Evolutionary conservation across 2,113 vertebrate genomes (phyloP), one percentile per base, ranked within the genome.

Genomic region (Menura novaehollandiae): DNA sequence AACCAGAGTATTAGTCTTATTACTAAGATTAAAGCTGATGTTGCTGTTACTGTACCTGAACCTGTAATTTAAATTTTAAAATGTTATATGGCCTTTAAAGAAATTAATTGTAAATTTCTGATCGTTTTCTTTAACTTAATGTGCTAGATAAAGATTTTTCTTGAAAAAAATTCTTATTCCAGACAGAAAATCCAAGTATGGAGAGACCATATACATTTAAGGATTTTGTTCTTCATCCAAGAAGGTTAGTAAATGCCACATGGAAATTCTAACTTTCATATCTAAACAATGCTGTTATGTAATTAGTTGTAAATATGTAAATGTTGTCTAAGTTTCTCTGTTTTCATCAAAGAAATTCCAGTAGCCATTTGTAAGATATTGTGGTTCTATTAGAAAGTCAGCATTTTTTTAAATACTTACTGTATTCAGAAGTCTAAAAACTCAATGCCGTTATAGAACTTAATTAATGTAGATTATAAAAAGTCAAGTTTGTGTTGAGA

Each of bases 131-230:
- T 68, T 81, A 63, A 87, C 84, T 89, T 58, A 35, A 88, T 74
- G 24, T 52, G 33, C 85, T 91, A 76, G 55, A 86, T 94, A 53
- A 32, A 68, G 32, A 66, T 80, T 58, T 91, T 67, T 96, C 15
- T 95, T 98, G 55, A 91, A 89, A 92, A 93, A 78, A 51, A 16
- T 43, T 97, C 91, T 98, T 97, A 90, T 98, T 98, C 88, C 98
- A 99, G 99, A 99, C 99, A 97, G 99, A 99, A 98, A 99, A 99
- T 97, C 99, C 99, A 93, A 98, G 98, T 92, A 97, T 98, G 95
- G 99, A 99, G 97, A 99, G 99, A 97, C 99, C 99, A 72, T 99
- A 99, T 96, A 99, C 99, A 22, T 99, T 99, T 98, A 99, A 99
- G 98, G 99, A 99, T 98, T 99, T 99, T 97, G 98, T 99, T 95